These are phyloP conservation scores for Cyprinodon variegatus DNA, from an alignment of 2,113 vertebrate genomes.

Conservation along the genomic window DNA sequence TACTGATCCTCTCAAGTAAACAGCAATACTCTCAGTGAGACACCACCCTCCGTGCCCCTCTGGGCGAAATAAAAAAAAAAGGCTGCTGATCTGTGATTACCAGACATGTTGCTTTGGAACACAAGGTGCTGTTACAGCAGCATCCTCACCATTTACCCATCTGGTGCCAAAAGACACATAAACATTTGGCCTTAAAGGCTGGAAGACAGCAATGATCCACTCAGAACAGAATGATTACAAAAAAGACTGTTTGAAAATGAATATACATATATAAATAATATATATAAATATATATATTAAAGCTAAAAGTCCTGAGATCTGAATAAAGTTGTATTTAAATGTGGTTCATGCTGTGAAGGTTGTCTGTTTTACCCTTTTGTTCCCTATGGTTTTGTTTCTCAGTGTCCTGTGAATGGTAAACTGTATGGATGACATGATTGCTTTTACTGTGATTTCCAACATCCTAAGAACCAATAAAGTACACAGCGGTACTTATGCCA, in stretches of 20 bases:
- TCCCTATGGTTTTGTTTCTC: conserved; percentile 58
- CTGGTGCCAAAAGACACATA: conserved; percentile 57
- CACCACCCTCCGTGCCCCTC: conserved; percentile 48
- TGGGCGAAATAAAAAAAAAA: conserved; percentile 13
- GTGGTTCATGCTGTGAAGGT: conserved; percentile 78
- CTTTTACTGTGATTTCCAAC: conserved; percentile 79
- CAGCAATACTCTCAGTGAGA: conserved; percentile 73
- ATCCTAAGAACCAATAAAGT: conserved; percentile 79
- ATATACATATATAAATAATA: conserved; percentile 61
- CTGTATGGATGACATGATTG: conserved; percentile 80
- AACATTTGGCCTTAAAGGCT: conserved; percentile 70
- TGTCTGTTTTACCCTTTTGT: conserved; percentile 68
- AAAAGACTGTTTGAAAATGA: conserved; percentile 57
- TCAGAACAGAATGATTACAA: conserved; percentile 60
- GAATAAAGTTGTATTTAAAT: conserved; percentile 83
- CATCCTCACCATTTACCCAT: conserved; percentile 58
- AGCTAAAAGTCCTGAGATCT: conserved; percentile 68
- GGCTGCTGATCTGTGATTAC: conserved; percentile 46
- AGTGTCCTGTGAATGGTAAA: conserved; percentile 78
- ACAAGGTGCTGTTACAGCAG: conserved; percentile 39
- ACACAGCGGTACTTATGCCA: conserved; percentile 66
- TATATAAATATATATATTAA: conserved; percentile 60
- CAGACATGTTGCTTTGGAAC: conserved; percentile 37
- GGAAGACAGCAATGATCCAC: conserved; percentile 47
- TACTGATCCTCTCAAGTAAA: conserved; percentile 59